Evolutionary conservation across 2,113 vertebrate species (phyloP).

Genomic region (Tetrao urogallus): DNA sequence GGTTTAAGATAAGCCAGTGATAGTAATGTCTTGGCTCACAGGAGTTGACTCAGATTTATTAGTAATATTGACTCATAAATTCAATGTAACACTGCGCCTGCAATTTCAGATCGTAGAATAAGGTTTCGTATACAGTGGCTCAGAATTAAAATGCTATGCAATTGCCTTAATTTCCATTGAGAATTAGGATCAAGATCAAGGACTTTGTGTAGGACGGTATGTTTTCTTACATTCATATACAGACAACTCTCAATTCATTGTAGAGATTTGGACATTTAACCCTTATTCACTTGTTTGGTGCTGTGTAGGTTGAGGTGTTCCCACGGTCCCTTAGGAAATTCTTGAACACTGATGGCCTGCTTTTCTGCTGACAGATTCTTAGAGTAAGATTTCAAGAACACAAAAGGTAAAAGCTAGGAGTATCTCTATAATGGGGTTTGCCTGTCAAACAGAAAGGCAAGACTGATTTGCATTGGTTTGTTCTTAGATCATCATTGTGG

Average conservation of each 20-base stretch:
- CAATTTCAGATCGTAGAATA: slow-evolving; percentile 15
- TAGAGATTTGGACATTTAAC: slow-evolving; percentile 33
- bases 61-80: slow-evolving; percentile 46
- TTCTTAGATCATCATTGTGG: neutral
- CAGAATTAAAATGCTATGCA: slow-evolving; percentile 28
- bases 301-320: neutral
- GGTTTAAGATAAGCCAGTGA: slow-evolving; percentile 48
- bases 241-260: neutral
- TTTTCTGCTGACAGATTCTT: neutral
- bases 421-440: neutral
- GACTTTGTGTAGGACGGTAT: slow-evolving; percentile 46
- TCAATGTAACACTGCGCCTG: neutral
- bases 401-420: neutral
- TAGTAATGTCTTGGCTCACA: slow-evolving; percentile 29
- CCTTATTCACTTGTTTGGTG: neutral
- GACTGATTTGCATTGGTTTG: rapidly evolving
- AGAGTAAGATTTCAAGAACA: neutral
- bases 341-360: neutral
- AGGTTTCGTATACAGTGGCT: slow-evolving; percentile 33
- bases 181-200: slow-evolving; percentile 43
- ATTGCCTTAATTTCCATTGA: slow-evolving; percentile 48
- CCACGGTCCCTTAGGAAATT: neutral
- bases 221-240: slow-evolving; percentile 6
- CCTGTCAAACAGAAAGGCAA: neutral
- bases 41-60: slow-evolving; percentile 47